Evolutionary conservation across 2,113 vertebrate species (phyloP).

Genomic region (Dicentrarchus labrax): DNA sequence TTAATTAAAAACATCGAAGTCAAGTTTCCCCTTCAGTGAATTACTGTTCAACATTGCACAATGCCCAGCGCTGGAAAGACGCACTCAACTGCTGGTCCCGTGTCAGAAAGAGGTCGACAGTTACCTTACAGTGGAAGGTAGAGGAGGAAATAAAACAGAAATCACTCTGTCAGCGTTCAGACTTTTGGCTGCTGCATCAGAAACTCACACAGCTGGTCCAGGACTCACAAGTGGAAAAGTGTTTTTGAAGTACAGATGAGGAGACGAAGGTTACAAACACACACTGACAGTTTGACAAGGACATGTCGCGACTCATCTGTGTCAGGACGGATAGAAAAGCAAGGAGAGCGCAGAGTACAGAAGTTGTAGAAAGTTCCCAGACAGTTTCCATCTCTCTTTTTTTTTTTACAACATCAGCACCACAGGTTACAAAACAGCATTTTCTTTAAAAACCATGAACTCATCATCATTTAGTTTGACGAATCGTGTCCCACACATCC

Average conservation of each 20-base stretch:
- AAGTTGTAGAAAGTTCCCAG: not conserved
- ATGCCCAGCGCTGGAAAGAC: slow-evolving; percentile 52
- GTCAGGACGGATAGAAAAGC: not conserved
- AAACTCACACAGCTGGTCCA: not conserved
- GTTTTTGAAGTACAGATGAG: not conserved
- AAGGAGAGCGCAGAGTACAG: not conserved
- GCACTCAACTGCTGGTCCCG: slow-evolving; percentile 26
- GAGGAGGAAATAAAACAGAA: not conserved
- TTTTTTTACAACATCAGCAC: not conserved
- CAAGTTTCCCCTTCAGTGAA: slow-evolving; percentile 33
- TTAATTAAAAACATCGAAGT: slow-evolving; percentile 36
- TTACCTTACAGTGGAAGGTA: too few species aligned
- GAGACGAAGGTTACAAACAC: not conserved
- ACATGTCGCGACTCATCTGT: slow-evolving; percentile 19
- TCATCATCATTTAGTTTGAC: slow-evolving; percentile 15
- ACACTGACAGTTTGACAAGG: slow-evolving; percentile 20
- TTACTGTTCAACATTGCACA: slow-evolving; percentile 71
- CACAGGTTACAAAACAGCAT: not conserved
- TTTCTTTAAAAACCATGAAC: slow-evolving; percentile 4
- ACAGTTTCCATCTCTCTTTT: not conserved
- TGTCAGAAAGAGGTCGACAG: not conserved
- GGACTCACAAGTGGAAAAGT: not conserved
- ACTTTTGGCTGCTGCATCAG: not conserved
- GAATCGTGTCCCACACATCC: not conserved
- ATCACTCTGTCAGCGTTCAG: not conserved